Conservation (phyloP, 2,888 invertebrate species). For the Macrophya annulata region DNA sequence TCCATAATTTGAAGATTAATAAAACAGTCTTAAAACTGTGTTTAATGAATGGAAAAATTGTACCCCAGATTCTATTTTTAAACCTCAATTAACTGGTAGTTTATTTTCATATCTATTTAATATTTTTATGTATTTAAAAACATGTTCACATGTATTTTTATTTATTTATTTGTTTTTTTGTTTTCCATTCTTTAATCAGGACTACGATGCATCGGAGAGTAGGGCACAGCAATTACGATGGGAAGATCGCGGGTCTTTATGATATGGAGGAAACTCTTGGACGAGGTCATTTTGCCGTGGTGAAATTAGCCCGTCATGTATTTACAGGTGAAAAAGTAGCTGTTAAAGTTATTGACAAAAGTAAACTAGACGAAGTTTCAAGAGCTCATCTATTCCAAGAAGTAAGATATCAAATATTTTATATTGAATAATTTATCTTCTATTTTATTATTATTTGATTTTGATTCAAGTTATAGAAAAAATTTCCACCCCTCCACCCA, state of each 20-base stretch:
- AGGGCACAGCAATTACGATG: slow-evolving; percentile 84
- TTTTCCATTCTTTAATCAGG: slow-evolving; percentile 36
- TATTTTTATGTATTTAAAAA: not conserved
- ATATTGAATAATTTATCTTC: not conserved
- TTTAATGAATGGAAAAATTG: not conserved
- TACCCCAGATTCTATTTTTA: not conserved
- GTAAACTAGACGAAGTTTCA: slow-evolving; percentile 97
- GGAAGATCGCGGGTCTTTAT: slow-evolving; percentile 97
- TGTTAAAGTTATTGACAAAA: slow-evolving; percentile 99
- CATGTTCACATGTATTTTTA: not conserved
- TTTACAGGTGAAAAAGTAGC: slow-evolving; percentile 99
- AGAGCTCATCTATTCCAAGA: slow-evolving; percentile 98
- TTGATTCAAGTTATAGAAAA: not conserved
- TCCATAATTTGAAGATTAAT: no score
- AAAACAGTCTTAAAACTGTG: no score
- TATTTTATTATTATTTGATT: not conserved
- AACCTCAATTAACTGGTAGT: not conserved
- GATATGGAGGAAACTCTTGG: slow-evolving; percentile 98
- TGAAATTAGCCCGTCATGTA: slow-evolving; percentile 98
- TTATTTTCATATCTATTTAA: no score
- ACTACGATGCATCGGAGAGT: slow-evolving; percentile 73
- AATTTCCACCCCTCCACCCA: not conserved
- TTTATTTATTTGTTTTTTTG: not conserved
- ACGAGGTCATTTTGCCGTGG: slow-evolving; percentile 99
- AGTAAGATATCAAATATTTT: slow-evolving; percentile 81